Percentiles rank a stretch among this genome's conserved stretches.
These are phyloP conservation scores for Oscheius myriophilus DNA, from an alignment of 2,888 invertebrate genomes.

Conservation along the genomic window DNA sequence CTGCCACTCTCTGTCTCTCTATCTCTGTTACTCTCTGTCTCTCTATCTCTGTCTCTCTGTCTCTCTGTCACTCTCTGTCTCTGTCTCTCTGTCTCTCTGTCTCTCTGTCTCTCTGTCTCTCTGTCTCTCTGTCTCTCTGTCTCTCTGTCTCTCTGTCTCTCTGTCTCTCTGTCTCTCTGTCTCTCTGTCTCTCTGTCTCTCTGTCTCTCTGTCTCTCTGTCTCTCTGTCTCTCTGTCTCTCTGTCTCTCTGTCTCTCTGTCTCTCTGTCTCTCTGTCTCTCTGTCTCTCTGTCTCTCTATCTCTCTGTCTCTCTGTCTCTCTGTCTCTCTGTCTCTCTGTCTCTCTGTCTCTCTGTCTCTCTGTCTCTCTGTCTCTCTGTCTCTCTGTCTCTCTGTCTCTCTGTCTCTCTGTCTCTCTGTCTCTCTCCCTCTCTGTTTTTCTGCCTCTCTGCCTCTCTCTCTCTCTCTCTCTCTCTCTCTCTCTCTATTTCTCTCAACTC, in stretches of 20 bases:
- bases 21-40: neutral
- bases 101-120: neutral
- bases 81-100: neutral
- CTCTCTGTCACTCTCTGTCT: neutral
- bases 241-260: neutral
- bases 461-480: neutral
- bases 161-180: neutral
- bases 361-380: neutral
- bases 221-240: neutral
- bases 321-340: neutral
- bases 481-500: slow-evolving; percentile 1
- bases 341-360: neutral
- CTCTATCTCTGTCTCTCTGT: neutral
- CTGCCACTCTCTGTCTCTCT: neutral
- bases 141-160: slow-evolving; percentile 1
- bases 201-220: neutral
- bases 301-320: neutral
- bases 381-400: neutral
- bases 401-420: neutral
- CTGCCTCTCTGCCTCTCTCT: too few relatives aligned
- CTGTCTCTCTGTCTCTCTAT: neutral
- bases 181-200: neutral
- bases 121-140: neutral
- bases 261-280: neutral
- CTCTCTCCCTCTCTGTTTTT: too few relatives aligned